Evolutionary conservation across 2,888 invertebrate genomes (phyloP), one percentile per base, ranked within the genome.

Genomic region (Drosophila neotestacea): DNA sequence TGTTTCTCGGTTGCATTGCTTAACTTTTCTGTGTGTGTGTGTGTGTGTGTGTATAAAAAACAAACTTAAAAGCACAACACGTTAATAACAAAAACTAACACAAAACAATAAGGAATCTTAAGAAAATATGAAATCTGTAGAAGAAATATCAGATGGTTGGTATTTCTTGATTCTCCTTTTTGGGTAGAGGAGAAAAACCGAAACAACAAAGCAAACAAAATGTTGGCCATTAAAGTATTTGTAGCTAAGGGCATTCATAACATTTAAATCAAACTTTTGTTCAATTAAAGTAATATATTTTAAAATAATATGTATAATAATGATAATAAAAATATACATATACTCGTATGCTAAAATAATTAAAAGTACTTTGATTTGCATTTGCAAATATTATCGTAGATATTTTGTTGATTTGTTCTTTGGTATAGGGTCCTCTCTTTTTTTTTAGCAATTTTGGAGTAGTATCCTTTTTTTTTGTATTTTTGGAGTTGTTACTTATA

Each of bases 351-450:
- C 75, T 76, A 76, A 77, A 77, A 52, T 51, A 58, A 67, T 50
- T 42, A 56, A 65, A n/a, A 81, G 34, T 79, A 73, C 30, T 52
- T 61, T 52, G 42, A 58, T 71, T 73, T 70, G 70, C 68, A 30
- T 67, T 70, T 60, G 64, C 79, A 70, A 73, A 73, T 76, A 56
- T 63, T 52, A 32, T 68, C 68, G 79, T 73, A 65, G 65, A 65
- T 56, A 67, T 50, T 44, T 51, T 55, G 72, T 63, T 39, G 27
- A 32, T 63, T 44, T 47, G 39, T 48, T 60, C 42, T 64, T 32
- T 68, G 79, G 82, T 84, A 77, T 81, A 88, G 89, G 87, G 87
- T 89, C 89, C 87, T 89, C 89, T 89, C 84, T 88, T 84, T 83
- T 76, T 64, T n/a, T 83, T 76, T 61, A 64, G 60, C 47, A 74